Conservation (phyloP, 2,888 invertebrate genomes). For the Siphlonurus alternatus region DNA sequence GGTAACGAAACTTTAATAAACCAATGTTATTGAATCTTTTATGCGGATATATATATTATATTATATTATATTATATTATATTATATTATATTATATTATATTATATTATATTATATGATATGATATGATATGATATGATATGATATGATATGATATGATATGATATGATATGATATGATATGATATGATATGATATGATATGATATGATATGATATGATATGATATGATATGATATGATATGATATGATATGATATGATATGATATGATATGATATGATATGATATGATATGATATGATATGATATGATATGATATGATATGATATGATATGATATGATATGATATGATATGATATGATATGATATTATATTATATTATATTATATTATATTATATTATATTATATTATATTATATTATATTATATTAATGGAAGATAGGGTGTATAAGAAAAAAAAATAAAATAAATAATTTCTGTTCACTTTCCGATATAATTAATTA, state of each 20-base stretch:
- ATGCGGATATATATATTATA: not conserved
- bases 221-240: not conserved
- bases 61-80: not conserved
- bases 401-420: not conserved
- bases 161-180: not conserved
- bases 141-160: not conserved
- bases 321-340: not conserved
- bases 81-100: not conserved
- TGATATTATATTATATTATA: not conserved
- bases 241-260: not conserved
- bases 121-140: not conserved
- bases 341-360: not conserved
- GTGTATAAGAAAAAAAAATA: no score
- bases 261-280: not conserved
- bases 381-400: not conserved
- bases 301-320: not conserved
- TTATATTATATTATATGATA: not conserved
- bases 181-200: not conserved
- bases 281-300: not conserved
- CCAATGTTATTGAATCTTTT: not conserved
- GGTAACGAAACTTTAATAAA: no score
- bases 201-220: not conserved
- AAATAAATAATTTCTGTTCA: no score
- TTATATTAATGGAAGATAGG: no score
- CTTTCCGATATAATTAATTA: no score